Conservation (phyloP, 2,113 vertebrate species). For the Eira barbara region DNA sequence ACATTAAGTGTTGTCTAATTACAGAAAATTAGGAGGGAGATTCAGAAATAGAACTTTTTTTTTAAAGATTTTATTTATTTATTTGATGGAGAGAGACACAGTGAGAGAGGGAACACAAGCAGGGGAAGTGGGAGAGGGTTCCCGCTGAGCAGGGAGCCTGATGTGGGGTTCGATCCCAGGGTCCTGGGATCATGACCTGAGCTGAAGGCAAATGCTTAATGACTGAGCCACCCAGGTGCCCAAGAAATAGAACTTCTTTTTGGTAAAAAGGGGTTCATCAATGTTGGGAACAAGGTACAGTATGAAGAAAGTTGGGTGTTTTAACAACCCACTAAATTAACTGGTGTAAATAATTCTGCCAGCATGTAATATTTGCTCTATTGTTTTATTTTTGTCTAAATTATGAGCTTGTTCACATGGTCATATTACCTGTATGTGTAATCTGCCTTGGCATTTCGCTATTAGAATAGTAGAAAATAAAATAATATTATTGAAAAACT, state of each 20-base stretch:
- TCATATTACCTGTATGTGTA: background rate
- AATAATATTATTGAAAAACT: background rate
- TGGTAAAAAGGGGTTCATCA: background rate
- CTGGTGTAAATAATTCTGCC: background rate
- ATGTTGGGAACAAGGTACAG: background rate
- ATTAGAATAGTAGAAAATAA: background rate
- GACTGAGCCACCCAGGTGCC: too few species aligned
- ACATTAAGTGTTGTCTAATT: background rate
- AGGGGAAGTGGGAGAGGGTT: too few species aligned
- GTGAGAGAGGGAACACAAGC: too few species aligned
- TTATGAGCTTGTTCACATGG: background rate
- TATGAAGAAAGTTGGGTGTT: background rate
- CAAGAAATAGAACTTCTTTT: background rate
- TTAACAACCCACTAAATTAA: background rate
- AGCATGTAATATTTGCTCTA: background rate
- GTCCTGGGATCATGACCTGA: too few species aligned
- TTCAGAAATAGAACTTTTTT: background rate
- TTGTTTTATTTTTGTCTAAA: background rate
- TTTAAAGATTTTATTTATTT: background rate
- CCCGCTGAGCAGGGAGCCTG: too few species aligned
- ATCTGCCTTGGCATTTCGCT: background rate
- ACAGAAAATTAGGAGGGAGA: background rate
- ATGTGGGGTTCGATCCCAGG: too few species aligned
- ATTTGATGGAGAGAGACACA: too few species aligned
- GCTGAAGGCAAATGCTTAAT: too few species aligned